Evolutionary conservation across 53 echinoderm and acorn worm species (phyloP), one percentile per base, ranked within the genome.

Genomic region (Crossaster papposus): DNA sequence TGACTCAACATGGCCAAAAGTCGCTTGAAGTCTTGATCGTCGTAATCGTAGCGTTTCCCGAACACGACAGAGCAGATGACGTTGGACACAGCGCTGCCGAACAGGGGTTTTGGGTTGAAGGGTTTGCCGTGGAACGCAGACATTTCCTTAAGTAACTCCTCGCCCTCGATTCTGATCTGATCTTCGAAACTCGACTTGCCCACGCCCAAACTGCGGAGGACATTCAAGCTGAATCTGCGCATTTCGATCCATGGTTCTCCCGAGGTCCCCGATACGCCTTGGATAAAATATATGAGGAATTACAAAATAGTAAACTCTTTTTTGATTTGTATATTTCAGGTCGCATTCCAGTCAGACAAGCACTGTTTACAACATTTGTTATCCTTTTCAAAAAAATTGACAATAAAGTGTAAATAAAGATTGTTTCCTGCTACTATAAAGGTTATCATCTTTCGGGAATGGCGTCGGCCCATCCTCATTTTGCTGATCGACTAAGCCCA

Each of bases 181-280:
- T 82, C 81, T 52, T 83, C 82, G 53, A 90, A 90, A 17, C 70
- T 54, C 23, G 90, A 90, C 54, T 83, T 90, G 51, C 90, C 90
- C 17, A 90, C 74, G 36, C 90, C 90, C 28, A 90, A 90, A 18
- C 83, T 74, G 14, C 90, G 83, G 36, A 90, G 83, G 15, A 74
- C 14, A 36, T 76, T 81, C 20, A 90, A 63, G 38, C 58, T 30
- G 44, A 90, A 90, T 32, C 81, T 70, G 30, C 83, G 53, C 13
- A 70, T 73, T 34, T 83, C 74, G 29, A 50, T 76, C 90, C 90
- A 90, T 20, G 26, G 30, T 1, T 72, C 77, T 15, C 90, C 90
- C 22, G 34, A 20, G 24, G 63, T 31, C 23, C 50, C 33, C 10
- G 50, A 36, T 9, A 90, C 62, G 1, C 90, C 90, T 90, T 55